These are phyloP conservation scores for Melanotaenia boesemani DNA, from an alignment of 2,797 vertebrate genomes.

Conservation along the genomic window DNA sequence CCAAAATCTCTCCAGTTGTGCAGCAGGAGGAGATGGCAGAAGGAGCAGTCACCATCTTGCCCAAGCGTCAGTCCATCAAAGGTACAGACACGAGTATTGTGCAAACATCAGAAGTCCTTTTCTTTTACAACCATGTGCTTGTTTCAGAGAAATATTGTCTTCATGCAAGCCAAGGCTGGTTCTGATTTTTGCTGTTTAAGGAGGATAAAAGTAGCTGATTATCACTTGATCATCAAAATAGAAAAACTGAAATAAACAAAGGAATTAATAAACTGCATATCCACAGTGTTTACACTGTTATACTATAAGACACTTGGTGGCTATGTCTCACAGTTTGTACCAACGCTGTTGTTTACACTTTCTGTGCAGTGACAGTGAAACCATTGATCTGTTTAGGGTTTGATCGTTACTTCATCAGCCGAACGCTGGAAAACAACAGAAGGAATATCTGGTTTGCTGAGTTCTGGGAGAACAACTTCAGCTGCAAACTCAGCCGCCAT, in stretches of 20 bases:
- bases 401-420: conserved; percentile 97
- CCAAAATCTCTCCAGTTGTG: conserved; percentile 94
- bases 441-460: conserved; percentile 99
- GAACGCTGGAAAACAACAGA: conserved; percentile 98
- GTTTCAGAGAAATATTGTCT: conserved; percentile 3
- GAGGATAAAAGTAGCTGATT: neutral
- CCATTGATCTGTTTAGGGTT: conserved; percentile 86
- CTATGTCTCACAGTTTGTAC: conserved; percentile 14
- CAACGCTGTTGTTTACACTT: conserved; percentile 25
- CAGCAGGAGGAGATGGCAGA: conserved; percentile 96
- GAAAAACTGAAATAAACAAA: conserved; percentile 18
- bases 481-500: conserved; percentile 96
- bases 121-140: conserved; percentile 12
- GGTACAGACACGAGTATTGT: conserved; percentile 76
- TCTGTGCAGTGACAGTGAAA: conserved; percentile 45
- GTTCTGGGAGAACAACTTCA: conserved; percentile 99
- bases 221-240: conserved; percentile 23
- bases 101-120: conserved; percentile 8
- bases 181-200: conserved; percentile 7
- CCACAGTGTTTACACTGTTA: conserved; percentile 7
- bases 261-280: conserved; percentile 5
- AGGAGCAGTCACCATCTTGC: conserved; percentile 96
- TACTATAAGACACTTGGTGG: neutral
- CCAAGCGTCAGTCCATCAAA: conserved; percentile 93
- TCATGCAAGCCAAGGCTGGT: neutral